A percentile compares a stretch with the other conserved stretches of the same genome.
Conservation (phyloP, 2,888 invertebrate genomes). For the Dendrolimus houi region DNA sequence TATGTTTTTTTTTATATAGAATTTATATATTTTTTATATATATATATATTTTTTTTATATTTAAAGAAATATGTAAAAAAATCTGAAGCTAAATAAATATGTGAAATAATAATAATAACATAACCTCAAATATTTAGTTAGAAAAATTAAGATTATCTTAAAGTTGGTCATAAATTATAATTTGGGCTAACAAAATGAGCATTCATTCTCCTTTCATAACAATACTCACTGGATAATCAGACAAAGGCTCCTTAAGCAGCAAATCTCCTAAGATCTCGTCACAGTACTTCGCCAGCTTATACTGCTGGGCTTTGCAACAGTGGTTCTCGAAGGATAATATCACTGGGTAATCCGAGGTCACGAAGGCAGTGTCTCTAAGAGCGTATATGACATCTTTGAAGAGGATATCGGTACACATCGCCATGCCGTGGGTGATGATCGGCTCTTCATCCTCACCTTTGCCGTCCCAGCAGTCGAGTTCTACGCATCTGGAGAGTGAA, state of each 20-base stretch:
- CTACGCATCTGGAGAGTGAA: constrained; percentile 86
- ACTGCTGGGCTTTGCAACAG: constrained; percentile 97
- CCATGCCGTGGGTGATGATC: constrained; percentile 99
- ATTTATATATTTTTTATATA: too few species aligned
- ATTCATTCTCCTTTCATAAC: too few species aligned
- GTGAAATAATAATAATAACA: too few species aligned
- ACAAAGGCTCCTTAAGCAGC: constrained; percentile 90
- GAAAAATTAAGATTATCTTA: too few species aligned
- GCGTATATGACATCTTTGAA: constrained; percentile 99
- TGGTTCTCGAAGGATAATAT: constrained; percentile 99
- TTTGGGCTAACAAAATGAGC: too few species aligned
- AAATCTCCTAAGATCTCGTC: constrained; percentile 97
- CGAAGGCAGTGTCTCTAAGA: constrained; percentile 97
- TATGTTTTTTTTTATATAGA: too few species aligned
- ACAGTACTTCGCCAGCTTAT: constrained; percentile 98
- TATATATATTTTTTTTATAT: too few species aligned
- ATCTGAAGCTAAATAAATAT: too few species aligned
- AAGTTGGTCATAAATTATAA: too few species aligned
- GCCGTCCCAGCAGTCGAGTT: constrained; percentile 99
- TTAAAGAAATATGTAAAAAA: too few species aligned
- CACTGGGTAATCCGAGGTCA: constrained; percentile 97
- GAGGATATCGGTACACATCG: constrained; percentile 99
- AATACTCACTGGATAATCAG: constrained; percentile 86
- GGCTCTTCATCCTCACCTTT: constrained; percentile 98
- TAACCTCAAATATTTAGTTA: too few species aligned